phyloP scores from a whole-genome alignment of 2,888 invertebrate genomes.

The Cheilosia variabilis region DNA sequence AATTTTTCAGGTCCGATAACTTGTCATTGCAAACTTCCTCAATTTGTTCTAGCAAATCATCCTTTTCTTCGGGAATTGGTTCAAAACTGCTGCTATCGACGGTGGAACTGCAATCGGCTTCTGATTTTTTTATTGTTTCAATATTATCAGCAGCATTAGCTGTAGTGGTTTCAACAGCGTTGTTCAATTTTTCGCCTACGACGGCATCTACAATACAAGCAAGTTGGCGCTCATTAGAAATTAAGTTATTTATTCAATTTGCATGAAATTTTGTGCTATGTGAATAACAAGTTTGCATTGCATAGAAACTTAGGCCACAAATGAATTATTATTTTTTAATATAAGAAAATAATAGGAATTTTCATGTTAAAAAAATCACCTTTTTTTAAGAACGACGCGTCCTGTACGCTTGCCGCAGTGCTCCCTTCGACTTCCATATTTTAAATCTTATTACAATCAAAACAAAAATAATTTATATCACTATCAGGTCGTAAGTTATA shows the following conservation, averaged over 20 bases:
- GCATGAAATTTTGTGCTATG: neutral
- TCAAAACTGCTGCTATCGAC: conserved; percentile 19
- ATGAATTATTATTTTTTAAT: neutral
- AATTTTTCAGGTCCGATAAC: conserved; percentile 1
- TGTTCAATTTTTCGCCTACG: conserved; percentile 51
- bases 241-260: neutral
- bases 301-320: neutral
- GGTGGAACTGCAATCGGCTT: conserved; percentile 60
- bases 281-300: neutral
- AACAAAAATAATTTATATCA: conserved; percentile 41
- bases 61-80: conserved; percentile 45
- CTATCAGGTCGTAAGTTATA: neutral
- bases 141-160: conserved; percentile 12
- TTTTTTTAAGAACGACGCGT: conserved; percentile 70
- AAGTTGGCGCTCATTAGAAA: conserved; percentile 70
- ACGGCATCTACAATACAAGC: conserved; percentile 52
- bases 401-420: conserved; percentile 57
- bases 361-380: conserved; percentile 48
- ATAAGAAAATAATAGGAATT: conserved; percentile 1
- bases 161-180: conserved; percentile 19
- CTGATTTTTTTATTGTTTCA: conserved; percentile 30
- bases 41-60: conserved; percentile 74
- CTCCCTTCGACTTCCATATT: conserved; percentile 64
- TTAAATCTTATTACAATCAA: conserved; percentile 25
- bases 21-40: conserved; percentile 75